phyloP scores from a whole-genome alignment of 2,797 vertebrate genomes.

The Tenualosa ilisha region DNA sequence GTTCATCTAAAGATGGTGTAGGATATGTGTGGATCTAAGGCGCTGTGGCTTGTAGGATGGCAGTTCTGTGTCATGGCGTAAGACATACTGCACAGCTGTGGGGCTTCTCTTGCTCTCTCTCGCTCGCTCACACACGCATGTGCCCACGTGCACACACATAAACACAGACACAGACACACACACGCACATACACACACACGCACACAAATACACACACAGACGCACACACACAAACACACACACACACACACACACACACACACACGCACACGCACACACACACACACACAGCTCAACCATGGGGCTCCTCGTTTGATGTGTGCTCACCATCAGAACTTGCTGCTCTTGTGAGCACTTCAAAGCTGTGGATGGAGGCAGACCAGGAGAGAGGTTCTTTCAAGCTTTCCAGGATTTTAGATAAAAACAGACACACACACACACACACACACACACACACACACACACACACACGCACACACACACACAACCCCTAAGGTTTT shows the following conservation, averaged over 20 bases:
- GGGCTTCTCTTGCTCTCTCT: neutral
- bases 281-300: conserved; percentile 1
- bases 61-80: too few species aligned
- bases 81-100: neutral
- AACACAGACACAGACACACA: conserved; percentile 2
- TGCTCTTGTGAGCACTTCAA: neutral
- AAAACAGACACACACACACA: conserved; percentile 6
- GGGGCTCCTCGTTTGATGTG: conserved; percentile 6
- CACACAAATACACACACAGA: conserved; percentile 7
- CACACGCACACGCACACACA: conserved; percentile 26
- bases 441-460: neutral
- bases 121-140: neutral
- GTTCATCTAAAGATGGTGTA: too few species aligned
- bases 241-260: conserved; percentile 6
- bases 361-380: neutral
- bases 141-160: neutral
- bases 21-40: too few species aligned
- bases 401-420: neutral
- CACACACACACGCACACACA: neutral
- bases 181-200: neutral
- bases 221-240: conserved; percentile 16
- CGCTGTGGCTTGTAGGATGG: too few species aligned
- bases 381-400: conserved; percentile 6
- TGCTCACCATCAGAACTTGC: conserved; percentile 14
- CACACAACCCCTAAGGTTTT: neutral